phyloP scores from a whole-genome alignment of 1,140 invertebrate species.

The Pentalonia nigronervosa region DNA sequence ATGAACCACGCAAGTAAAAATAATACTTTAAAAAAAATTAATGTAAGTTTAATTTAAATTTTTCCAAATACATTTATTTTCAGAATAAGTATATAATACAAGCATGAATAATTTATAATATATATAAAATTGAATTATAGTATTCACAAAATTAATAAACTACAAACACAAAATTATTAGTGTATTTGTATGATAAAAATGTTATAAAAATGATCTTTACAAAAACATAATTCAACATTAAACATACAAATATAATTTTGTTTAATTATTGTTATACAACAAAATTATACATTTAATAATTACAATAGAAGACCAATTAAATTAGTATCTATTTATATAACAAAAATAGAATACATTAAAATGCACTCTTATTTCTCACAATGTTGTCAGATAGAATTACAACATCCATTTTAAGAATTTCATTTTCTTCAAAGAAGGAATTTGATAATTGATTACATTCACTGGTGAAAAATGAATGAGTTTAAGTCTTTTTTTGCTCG shows the following conservation, averaged over 20 bases:
- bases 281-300: constrained; percentile 55
- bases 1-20: neutral
- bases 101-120: neutral
- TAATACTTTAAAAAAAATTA: neutral
- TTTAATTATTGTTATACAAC: constrained; percentile 22
- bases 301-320: constrained; percentile 41
- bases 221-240: constrained; percentile 54
- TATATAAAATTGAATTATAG: neutral
- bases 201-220: constrained; percentile 37
- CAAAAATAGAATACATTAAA: constrained; percentile 30
- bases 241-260: constrained; percentile 46
- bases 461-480: neutral
- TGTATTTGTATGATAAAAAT: neutral
- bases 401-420: neutral
- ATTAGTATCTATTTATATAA: constrained; percentile 43
- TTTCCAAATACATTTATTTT: neutral
- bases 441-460: neutral
- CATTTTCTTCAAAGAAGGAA: neutral
- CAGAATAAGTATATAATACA: neutral
- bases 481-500: constrained; percentile 42
- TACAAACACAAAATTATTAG: constrained; percentile 12
- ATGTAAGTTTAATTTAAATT: neutral
- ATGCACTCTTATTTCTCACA: neutral
- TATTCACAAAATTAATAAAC: constrained; percentile 34
- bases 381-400: neutral